Base-by-base conservation (phyloP, 1,140 invertebrate species). In the Scaptomyza graminum region DNA sequence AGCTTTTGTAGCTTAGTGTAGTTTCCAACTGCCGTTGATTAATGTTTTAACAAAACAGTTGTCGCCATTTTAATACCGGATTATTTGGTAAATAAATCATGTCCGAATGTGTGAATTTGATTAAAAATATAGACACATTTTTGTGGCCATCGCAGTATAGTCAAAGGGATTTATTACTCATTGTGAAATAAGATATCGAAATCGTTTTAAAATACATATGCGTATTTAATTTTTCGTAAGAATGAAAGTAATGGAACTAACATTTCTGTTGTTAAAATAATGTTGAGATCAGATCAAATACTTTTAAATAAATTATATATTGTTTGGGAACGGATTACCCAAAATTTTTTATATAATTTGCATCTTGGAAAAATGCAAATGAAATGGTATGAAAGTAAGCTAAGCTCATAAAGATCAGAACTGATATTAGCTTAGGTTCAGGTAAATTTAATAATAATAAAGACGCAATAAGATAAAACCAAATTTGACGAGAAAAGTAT, bases 21-120 rank as follows among this genome's bases (percentile, higher is more conserved):
- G 15, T 80, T 70, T 74, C 49, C 59, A 4, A 51, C 56, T 59
- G 55, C 25, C 37, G 13, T 22, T 83, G 83, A 87, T 84, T 85
- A 85, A 84, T 84, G 75, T 60, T 39, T 76, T 82, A 76, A 82
- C 83, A 84, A 84, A 84, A 84, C 67, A 85, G 73, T 84, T 84
- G 81, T 84, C 80, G 81, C 68, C 79, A 74, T 83, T 84, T 60
- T 67, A 47, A 71, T 79, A 62, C 61, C 60, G 51, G 37, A 68
- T 74, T 84, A 84, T 60, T 72, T 47, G 66, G 18, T 13, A 18
- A 11, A 72, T 83, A 83, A 84, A 79, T 83, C 79, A 79, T 76
- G 64, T 28, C 28, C 2, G 16, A 47, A 66, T 44, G 80, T 84
- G 79, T 79, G 72, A 83, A 79, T 78, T 79, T 76, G 67, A 83